Evolutionary conservation across 2,888 invertebrate genomes (phyloP).

Genomic region (Tiphia femorata): DNA sequence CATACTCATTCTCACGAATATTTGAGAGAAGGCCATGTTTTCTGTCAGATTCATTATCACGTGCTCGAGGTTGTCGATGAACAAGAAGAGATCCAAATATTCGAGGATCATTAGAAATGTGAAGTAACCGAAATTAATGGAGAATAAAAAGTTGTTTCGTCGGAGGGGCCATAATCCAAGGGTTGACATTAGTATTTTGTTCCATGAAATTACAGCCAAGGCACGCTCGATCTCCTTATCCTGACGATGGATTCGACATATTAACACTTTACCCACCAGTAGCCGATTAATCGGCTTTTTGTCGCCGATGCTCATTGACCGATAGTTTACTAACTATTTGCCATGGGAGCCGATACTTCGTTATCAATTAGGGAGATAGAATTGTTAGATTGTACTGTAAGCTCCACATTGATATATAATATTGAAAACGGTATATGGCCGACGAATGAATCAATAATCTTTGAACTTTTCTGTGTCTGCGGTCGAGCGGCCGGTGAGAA

Average conservation of each 20-base stretch:
- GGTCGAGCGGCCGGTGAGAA: no score
- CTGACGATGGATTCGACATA: neutral
- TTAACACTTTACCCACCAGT: no score
- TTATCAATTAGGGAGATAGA: no score
- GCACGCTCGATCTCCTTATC: slow-evolving; percentile 34
- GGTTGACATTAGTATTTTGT: slow-evolving; percentile 40
- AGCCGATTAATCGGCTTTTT: no score
- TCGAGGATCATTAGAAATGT: slow-evolving; percentile 52
- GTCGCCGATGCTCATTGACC: no score
- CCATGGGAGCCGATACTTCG: no score
- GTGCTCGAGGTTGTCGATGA: slow-evolving; percentile 49
- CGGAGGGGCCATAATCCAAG: slow-evolving; percentile 55
- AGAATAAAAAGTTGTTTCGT: slow-evolving; percentile 41
- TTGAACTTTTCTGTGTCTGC: no score
- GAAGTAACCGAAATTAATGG: slow-evolving; percentile 48
- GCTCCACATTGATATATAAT: no score
- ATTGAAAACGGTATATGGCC: no score
- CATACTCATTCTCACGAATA: slow-evolving; percentile 51
- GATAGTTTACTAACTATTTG: no score
- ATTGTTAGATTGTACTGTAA: no score
- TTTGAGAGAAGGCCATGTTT: slow-evolving; percentile 53
- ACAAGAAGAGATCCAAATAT: slow-evolving; percentile 51
- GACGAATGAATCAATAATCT: no score
- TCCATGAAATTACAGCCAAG: slow-evolving; percentile 46
- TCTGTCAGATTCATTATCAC: slow-evolving; percentile 55